Evolutionary conservation across 2,113 vertebrate genomes (phyloP).

Genomic region (Caranx melampygus): DNA sequence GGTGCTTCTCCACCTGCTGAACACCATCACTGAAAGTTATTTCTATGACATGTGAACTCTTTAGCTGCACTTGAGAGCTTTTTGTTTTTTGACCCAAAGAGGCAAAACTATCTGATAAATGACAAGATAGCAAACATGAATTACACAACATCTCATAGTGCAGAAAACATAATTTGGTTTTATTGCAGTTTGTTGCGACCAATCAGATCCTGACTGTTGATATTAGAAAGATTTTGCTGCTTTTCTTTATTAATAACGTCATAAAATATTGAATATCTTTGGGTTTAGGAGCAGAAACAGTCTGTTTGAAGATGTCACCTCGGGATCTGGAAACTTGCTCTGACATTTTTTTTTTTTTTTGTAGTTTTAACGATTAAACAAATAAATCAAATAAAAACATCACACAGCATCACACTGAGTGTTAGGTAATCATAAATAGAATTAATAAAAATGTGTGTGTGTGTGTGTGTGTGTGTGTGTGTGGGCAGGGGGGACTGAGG

Average conservation of each 20-base stretch:
- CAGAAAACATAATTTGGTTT: background rate
- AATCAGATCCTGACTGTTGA: background rate
- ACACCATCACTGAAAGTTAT: background rate
- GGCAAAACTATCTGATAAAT: background rate
- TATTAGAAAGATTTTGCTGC: background rate
- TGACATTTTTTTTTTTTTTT: background rate
- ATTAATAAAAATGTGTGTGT: background rate
- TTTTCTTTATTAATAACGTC: background rate
- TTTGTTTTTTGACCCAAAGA: no score
- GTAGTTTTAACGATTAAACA: background rate
- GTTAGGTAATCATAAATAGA: background rate
- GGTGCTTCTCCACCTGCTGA: background rate
- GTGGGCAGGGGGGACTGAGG: no score
- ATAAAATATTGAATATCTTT: constrained; percentile 4
- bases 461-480: no score
- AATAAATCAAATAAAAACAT: background rate
- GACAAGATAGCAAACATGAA: background rate
- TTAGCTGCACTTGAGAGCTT: no score
- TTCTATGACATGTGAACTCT: background rate
- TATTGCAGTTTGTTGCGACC: background rate
- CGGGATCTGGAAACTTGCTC: background rate
- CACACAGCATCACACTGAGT: background rate
- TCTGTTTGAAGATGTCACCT: constrained; percentile 10
- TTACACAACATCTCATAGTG: background rate
- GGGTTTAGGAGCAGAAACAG: background rate